Evolutionary conservation across 2,113 vertebrate species (phyloP), one percentile per base, ranked within the genome.

Genomic region (Myrmophylax atrothorax): DNA sequence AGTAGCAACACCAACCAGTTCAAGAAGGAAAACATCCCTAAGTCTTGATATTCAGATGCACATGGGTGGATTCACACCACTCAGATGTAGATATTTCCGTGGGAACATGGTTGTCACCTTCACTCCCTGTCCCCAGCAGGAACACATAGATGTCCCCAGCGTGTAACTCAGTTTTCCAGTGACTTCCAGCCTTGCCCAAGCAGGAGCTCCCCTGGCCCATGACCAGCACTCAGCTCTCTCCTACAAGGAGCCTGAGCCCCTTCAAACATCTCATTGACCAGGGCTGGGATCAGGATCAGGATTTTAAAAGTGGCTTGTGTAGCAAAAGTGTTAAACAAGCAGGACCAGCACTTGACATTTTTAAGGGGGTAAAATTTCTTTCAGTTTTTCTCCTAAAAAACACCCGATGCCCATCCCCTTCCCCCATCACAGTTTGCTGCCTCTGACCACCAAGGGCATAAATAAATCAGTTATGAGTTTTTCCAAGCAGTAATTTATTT

Each of bases 401-500:
- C 40, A 7, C 53, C 44, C 17, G 10, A 22, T 4, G 1, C 11
- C 15, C 6, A 16, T 67, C 14, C 17, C 40, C 19, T 87, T 59
- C 63, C 25, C 20, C 42, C 46, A 42, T 42, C 20, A 15, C 29
- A 64, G 11, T 37, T 28, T 73, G 53, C 46, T 86, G 73, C 29
- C 52, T 9, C 22, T 69, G 31, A 44, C 47, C 66, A 75, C 29
- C 2, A 6, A 11, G 31, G 18, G 26, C 14, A 87, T 42, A 58
- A 95, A 96, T 91, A 85, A 95, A 91, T 84, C 29, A 82, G 37
- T 87, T 85, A 94, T 4, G 46, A 80, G 70, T 53, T 93, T 96
- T 96, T 89, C 89, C 81, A 69, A 94, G 73, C 60, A 84, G 40
- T 84, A 90, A 91, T n/a, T n/a, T n/a, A 89, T 52, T 64, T 69